Evolutionary conservation across 2,888 invertebrate species (phyloP).

Genomic region (Pachliopta kotzebuea): DNA sequence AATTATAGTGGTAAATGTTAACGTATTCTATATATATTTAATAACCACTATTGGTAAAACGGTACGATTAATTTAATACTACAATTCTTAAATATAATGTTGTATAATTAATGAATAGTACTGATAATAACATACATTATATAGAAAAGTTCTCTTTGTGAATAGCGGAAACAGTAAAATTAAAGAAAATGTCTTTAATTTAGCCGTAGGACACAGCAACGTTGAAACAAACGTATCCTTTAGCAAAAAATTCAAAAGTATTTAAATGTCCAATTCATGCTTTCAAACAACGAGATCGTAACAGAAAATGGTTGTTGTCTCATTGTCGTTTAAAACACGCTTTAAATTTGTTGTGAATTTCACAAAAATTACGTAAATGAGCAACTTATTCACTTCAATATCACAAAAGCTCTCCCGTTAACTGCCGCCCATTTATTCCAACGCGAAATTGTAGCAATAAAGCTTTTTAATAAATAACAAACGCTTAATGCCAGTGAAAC

Average conservation of each 20-base stretch:
- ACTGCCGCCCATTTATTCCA: slow-evolving; percentile 14
- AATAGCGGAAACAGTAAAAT: no score
- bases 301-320: background rate
- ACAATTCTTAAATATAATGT: no score
- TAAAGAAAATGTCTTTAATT: no score
- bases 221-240: no score
- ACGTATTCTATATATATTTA: no score
- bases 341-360: slow-evolving; percentile 6
- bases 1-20: no score
- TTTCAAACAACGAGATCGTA: background rate
- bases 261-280: background rate
- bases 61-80: no score
- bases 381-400: slow-evolving; percentile 14
- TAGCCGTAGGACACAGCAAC: no score
- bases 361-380: slow-evolving; percentile 16
- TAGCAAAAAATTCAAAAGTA: background rate
- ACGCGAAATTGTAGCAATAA: slow-evolving; percentile 6
- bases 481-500: background rate
- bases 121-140: no score
- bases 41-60: no score
- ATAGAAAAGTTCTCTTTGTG: no score
- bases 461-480: slow-evolving; percentile 15
- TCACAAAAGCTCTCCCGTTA: slow-evolving; percentile 15
- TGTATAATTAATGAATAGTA: no score
- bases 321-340: slow-evolving; percentile 5